These are phyloP conservation scores for Plutella xylostella DNA, from an alignment of 2,888 invertebrate species.

Conservation along the genomic window DNA sequence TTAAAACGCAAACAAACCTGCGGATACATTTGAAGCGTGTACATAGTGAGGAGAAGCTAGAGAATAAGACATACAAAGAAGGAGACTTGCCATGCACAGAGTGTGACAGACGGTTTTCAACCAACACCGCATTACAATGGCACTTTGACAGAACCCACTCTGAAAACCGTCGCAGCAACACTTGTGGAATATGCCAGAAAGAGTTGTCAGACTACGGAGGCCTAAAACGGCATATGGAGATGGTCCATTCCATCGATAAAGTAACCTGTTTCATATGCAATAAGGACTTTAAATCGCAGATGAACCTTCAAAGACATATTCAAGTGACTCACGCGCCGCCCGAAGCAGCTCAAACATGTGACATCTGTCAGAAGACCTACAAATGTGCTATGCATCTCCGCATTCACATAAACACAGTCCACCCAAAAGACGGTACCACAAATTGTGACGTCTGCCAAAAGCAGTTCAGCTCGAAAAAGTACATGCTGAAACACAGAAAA, in stretches of 20 bases:
- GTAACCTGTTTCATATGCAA: conserved; percentile 26
- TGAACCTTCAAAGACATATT: conserved; percentile 28
- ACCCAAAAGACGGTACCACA: conserved; percentile 23
- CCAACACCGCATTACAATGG: conserved; percentile 23
- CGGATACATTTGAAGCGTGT: conserved; percentile 15
- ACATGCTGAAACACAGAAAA: conserved; percentile 28
- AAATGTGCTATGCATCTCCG: conserved; percentile 30
- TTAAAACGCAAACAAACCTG: conserved; percentile 17
- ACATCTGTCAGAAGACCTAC: conserved; percentile 27
- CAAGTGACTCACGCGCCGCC: conserved; percentile 32
- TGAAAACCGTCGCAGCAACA: conserved; percentile 7
- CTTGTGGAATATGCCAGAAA: conserved; percentile 21
- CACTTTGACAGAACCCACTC: conserved; percentile 23
- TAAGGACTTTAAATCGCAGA: conserved; percentile 26
- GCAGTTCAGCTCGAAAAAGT: conserved; percentile 25
- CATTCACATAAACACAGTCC: conserved; percentile 28
- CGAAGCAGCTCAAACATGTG: conserved; percentile 24
- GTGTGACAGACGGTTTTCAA: conserved; percentile 22
- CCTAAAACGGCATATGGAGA: conserved; percentile 26
- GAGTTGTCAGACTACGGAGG: conserved; percentile 22
- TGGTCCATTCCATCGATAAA: conserved; percentile 24
- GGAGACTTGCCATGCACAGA: conserved; percentile 20
- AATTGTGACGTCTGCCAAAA: conserved; percentile 28
- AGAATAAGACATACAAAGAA: conserved; percentile 13
- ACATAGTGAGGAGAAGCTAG: conserved; percentile 10